phyloP scores from a whole-genome alignment of 2,888 invertebrate genomes.

The Yponomeuta plumbellus region DNA sequence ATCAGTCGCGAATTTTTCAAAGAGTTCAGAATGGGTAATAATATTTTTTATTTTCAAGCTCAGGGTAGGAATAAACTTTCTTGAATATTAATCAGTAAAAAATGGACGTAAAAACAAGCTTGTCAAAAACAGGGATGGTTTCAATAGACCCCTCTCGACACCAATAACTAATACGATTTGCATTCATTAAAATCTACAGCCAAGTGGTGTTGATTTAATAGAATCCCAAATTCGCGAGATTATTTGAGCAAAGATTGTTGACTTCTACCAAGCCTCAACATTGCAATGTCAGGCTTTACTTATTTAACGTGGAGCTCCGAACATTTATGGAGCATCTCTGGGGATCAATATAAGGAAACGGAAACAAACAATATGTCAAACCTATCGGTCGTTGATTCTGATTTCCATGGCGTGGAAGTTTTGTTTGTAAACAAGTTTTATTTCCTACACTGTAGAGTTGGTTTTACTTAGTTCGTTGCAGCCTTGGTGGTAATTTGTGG shows the following conservation, averaged over 20 bases:
- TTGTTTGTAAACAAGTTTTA: not conserved
- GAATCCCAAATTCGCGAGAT: not conserved
- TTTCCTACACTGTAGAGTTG: not conserved
- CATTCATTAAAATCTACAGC: not conserved
- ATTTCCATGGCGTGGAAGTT: not conserved
- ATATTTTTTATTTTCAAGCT: not conserved
- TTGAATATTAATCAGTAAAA: not conserved
- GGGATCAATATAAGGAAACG: not conserved
- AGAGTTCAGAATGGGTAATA: too few relatives aligned
- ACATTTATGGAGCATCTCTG: not conserved
- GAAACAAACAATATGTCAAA: not conserved
- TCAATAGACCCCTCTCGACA: not conserved
- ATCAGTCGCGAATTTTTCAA: too few relatives aligned
- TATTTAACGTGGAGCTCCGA: not conserved
- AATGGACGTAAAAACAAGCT: not conserved
- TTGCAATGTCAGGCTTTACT: not conserved
- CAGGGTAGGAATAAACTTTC: not conserved
- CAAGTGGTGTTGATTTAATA: not conserved
- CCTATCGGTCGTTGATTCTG: not conserved
- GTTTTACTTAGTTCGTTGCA: not conserved
- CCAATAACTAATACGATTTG: not conserved
- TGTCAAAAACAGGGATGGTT: not conserved
- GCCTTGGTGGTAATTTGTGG: not conserved
- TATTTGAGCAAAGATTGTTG: conserved; percentile 1
- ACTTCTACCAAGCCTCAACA: not conserved